A percentile compares a stretch with the other conserved stretches of the same genome.
phyloP scores from a whole-genome alignment of 2,888 invertebrate species.

The Cylloceria caligata region DNA sequence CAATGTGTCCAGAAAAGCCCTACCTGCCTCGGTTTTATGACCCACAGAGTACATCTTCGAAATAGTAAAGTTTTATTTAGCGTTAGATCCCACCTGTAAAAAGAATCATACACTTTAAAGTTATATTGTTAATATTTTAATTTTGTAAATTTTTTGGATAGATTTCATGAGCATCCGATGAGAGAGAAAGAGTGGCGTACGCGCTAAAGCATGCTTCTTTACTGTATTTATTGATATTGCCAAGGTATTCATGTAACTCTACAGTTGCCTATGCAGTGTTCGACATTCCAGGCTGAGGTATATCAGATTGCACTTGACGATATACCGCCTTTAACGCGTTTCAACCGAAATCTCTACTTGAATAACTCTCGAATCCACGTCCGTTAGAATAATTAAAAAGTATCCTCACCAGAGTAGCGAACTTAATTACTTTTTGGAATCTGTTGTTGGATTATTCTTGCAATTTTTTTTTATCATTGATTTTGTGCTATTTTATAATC shows the following conservation, averaged over 20 bases:
- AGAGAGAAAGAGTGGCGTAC: slow-evolving; percentile 7
- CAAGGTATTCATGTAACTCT: slow-evolving; percentile 51
- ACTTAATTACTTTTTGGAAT: not conserved
- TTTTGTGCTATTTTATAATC: not conserved
- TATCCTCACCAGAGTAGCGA: not conserved
- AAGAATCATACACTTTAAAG: slow-evolving; percentile 76
- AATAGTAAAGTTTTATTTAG: slow-evolving; percentile 75
- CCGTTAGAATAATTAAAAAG: slow-evolving; percentile 17
- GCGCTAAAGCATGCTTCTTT: slow-evolving; percentile 49
- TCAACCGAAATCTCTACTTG: slow-evolving; percentile 23
- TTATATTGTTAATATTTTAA: slow-evolving; percentile 77
- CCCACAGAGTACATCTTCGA: slow-evolving; percentile 68
- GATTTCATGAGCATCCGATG: slow-evolving; percentile 56
- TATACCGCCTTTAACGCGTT: slow-evolving; percentile 28
- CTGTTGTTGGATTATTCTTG: slow-evolving; percentile 11
- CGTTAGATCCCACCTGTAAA: slow-evolving; percentile 77
- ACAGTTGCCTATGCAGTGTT: slow-evolving; percentile 61
- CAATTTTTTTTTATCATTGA: not conserved
- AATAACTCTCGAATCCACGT: slow-evolving; percentile 19
- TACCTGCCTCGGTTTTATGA: slow-evolving; percentile 41
- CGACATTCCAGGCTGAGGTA: slow-evolving; percentile 79
- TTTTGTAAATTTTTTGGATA: slow-evolving; percentile 80
- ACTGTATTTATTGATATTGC: slow-evolving; percentile 60
- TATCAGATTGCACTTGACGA: slow-evolving; percentile 47
- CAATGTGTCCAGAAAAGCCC: slow-evolving; percentile 45